Percentiles rank a stretch among this genome's conserved stretches.
phyloP scores from a whole-genome alignment of 2,888 invertebrate genomes.

The Microctonus brassicae region DNA sequence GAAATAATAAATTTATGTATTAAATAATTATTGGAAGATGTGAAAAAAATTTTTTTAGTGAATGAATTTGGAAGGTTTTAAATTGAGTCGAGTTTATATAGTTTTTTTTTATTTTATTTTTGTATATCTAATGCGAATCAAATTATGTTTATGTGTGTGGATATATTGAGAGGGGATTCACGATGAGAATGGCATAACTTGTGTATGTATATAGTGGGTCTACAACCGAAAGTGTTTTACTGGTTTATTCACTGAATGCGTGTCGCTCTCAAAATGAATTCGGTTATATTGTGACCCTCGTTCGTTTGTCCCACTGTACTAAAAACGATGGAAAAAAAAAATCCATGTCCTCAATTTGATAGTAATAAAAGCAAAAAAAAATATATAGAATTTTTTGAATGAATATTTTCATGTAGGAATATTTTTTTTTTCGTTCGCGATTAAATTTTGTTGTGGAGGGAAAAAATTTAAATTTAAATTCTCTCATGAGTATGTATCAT shows the following conservation, averaged over 20 bases:
- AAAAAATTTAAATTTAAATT: no score
- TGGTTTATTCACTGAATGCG: slow-evolving; percentile 47
- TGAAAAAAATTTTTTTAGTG: slow-evolving; percentile 6
- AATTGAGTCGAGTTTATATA: slow-evolving; percentile 30
- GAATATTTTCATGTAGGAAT: no score
- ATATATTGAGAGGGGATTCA: slow-evolving; percentile 41
- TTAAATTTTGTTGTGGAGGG: no score
- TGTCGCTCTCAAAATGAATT: slow-evolving; percentile 12
- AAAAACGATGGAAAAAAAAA: neutral
- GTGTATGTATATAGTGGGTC: slow-evolving; percentile 9
- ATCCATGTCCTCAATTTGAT: slow-evolving; percentile 12
- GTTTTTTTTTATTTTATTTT: neutral
- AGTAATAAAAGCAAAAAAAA: no score
- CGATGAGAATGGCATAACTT: slow-evolving; percentile 28
- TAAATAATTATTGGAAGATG: no score
- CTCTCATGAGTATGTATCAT: neutral
- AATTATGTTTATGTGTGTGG: slow-evolving; percentile 42
- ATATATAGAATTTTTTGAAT: no score
- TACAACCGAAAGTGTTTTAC: slow-evolving; percentile 58
- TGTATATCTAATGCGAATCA: slow-evolving; percentile 58
- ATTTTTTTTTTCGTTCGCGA: no score
- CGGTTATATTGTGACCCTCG: slow-evolving; percentile 3
- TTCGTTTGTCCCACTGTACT: slow-evolving; percentile 12
- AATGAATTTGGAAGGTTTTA: no score
- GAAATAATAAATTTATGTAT: no score